Evolutionary conservation across 1,140 invertebrate species (phyloP).

Genomic region (Diorhabda sublineata): DNA sequence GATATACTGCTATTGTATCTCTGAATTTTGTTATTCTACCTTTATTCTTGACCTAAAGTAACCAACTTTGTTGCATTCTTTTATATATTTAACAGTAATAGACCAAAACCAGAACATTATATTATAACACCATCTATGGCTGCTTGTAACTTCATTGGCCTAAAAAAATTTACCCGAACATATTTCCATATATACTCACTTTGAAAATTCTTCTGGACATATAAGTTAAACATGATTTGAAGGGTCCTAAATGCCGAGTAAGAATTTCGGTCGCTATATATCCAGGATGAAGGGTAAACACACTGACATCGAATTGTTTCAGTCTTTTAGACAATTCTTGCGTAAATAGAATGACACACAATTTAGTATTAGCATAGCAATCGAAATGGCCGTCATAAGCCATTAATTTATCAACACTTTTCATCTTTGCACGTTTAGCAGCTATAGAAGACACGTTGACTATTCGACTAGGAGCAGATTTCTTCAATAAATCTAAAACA

Average conservation of each 20-base stretch:
- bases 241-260: conserved; percentile 25
- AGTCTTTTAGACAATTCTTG: conserved; percentile 57
- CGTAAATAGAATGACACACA: conserved; percentile 65
- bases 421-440: conserved; percentile 56
- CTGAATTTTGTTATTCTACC: too few relatives aligned
- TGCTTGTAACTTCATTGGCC: too few relatives aligned
- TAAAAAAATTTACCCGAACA: too few relatives aligned
- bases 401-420: conserved; percentile 53
- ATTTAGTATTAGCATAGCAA: conserved; percentile 63
- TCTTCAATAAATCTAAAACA: conserved; percentile 54
- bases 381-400: neutral
- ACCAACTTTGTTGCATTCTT: too few relatives aligned
- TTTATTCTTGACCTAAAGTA: too few relatives aligned
- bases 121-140: too few relatives aligned
- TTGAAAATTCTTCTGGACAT: neutral
- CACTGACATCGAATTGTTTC: conserved; percentile 47
- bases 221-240: neutral
- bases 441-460: conserved; percentile 65
- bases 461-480: conserved; percentile 58
- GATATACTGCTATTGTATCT: too few relatives aligned
- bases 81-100: too few relatives aligned
- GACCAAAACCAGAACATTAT: too few relatives aligned
- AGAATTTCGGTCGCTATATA: conserved; percentile 42
- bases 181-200: neutral
- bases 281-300: conserved; percentile 42